Percentiles rank a stretch among this genome's conserved stretches.
Evolutionary conservation across 2,113 vertebrate genomes (phyloP).

Genomic region (Thunnus thynnus): DNA sequence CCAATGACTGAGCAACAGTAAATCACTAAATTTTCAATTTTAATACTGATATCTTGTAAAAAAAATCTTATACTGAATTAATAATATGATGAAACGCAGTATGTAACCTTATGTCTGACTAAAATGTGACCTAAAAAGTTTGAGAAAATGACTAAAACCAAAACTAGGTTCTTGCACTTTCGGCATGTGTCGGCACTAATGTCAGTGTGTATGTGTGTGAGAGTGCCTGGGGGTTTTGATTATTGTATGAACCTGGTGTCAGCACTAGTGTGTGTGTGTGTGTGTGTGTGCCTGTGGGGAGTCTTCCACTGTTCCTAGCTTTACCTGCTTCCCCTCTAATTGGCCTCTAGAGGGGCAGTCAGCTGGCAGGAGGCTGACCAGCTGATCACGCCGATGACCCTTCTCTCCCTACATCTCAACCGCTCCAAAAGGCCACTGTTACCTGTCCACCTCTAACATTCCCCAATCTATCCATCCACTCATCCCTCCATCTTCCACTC

Average conservation of each 20-base stretch:
- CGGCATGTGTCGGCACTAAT: background rate
- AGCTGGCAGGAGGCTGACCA: conserved; percentile 58
- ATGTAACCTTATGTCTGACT: background rate
- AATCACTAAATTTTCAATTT: background rate
- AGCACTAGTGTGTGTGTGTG: conserved; percentile 26
- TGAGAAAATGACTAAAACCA: background rate
- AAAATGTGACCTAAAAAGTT: background rate
- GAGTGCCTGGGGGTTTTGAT: conserved; percentile 44
- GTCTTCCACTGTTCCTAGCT: conserved; percentile 41
- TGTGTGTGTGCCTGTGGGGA: conserved; percentile 34
- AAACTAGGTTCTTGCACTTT: background rate
- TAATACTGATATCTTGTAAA: background rate
- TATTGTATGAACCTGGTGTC: conserved; percentile 56
- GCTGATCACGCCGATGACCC: conserved; percentile 61
- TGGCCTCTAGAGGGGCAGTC: conserved; percentile 68
- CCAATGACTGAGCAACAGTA: too few species aligned
- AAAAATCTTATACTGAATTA: background rate
- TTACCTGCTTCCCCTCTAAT: conserved; percentile 65
- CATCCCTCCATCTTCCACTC: conserved; percentile 28
- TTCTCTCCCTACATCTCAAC: conserved; percentile 30
- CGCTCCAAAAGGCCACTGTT: conserved; percentile 4
- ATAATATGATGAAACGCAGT: background rate
- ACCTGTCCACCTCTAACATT: conserved; percentile 26
- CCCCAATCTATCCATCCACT: background rate
- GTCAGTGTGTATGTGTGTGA: conserved; percentile 27